phyloP scores from a whole-genome alignment of 2,797 vertebrate genomes.

The Anguilla megastoma region DNA sequence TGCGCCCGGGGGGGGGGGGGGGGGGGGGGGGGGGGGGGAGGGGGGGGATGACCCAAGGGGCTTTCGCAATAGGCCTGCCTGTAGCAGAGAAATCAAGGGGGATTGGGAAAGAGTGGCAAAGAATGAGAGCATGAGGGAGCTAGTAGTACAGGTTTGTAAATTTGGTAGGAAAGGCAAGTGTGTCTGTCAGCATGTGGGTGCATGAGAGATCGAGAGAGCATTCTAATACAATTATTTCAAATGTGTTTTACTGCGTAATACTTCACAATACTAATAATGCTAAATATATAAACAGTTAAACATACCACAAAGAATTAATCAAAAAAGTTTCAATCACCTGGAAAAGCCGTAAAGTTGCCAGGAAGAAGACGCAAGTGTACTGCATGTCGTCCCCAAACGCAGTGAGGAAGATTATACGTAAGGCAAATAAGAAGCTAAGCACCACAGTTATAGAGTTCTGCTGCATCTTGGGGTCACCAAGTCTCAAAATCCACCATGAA shows the following conservation, averaged over 20 bases:
- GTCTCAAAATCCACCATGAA: not conserved
- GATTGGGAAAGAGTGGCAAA: slow-evolving; percentile 18
- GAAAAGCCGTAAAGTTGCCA: not conserved
- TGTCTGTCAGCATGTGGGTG: slow-evolving; percentile 36
- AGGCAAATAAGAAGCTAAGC: too few species aligned
- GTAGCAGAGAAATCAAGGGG: slow-evolving; percentile 19
- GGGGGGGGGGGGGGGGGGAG: not conserved
- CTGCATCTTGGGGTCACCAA: too few species aligned
- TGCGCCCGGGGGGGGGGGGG: not conserved
- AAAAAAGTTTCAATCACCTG: not conserved
- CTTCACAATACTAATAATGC: too few species aligned
- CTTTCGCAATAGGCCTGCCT: not conserved
- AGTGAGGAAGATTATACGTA: not conserved
- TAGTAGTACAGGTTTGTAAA: not conserved
- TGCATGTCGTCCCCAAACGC: not conserved
- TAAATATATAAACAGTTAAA: not conserved
- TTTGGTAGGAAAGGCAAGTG: slow-evolving; percentile 45
- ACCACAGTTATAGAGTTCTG: too few species aligned
- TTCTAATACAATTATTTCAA: not conserved
- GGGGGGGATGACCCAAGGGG: not conserved
- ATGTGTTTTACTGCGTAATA: too few species aligned
- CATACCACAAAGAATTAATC: not conserved
- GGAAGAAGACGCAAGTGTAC: not conserved
- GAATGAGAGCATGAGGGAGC: not conserved
- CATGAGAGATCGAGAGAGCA: not conserved